Evolutionary conservation across 2,888 invertebrate genomes (phyloP).

Genomic region (Pardosa pseudoannulata): DNA sequence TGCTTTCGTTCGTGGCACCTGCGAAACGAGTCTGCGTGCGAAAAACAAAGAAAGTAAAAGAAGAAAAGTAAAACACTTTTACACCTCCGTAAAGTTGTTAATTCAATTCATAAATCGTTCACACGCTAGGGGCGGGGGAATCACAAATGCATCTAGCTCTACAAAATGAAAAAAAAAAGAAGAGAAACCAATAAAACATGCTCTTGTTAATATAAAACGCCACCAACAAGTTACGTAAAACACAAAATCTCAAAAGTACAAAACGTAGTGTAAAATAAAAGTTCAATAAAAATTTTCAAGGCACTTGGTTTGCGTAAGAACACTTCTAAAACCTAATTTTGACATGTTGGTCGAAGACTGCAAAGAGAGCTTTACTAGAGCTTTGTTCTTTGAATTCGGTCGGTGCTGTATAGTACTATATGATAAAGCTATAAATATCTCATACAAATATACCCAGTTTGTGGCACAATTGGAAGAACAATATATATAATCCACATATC

Average conservation of each 20-base stretch:
- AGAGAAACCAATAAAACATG: too few relatives aligned
- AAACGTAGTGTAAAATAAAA: not conserved
- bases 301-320: not conserved
- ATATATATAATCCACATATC: too few relatives aligned
- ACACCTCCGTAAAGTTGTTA: not conserved
- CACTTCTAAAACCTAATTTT: not conserved
- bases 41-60: too few relatives aligned
- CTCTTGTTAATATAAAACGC: conserved; percentile 4
- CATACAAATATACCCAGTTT: too few relatives aligned
- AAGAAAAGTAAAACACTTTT: not conserved
- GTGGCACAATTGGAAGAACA: too few relatives aligned
- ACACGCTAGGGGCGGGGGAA: not conserved
- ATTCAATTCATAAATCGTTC: not conserved
- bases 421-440: too few relatives aligned
- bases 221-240: not conserved
- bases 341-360: too few relatives aligned
- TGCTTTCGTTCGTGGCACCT: too few relatives aligned
- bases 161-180: conserved; percentile 16
- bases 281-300: not conserved
- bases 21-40: conserved; percentile 3
- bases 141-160: not conserved
- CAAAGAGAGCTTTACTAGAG: too few relatives aligned
- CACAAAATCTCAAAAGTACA: conserved; percentile 1
- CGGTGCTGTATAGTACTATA: too few relatives aligned
- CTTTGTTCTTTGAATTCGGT: too few relatives aligned